Percentiles rank a stretch among this genome's conserved stretches.
Conservation (phyloP, 1,140 invertebrate genomes). For the Penaeus indicus region DNA sequence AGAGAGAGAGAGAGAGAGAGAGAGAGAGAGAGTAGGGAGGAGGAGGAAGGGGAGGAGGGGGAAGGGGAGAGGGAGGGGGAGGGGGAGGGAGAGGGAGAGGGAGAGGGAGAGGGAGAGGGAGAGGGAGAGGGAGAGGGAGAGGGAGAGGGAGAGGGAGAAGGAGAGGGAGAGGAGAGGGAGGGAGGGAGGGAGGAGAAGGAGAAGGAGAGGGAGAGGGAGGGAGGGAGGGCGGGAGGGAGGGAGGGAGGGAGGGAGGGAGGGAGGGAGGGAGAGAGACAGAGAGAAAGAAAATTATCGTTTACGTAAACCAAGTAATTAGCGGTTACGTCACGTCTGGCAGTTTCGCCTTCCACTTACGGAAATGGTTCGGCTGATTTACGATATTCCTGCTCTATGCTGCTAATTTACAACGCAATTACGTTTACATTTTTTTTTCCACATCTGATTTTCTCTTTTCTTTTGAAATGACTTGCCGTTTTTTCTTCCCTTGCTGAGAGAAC, state of each 20-base stretch:
- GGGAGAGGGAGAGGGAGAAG: not conserved
- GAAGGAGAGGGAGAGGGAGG: not conserved
- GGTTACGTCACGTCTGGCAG: too few relatives aligned
- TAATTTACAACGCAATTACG: too few relatives aligned
- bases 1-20: too few relatives aligned
- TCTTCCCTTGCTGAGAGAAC: too few relatives aligned
- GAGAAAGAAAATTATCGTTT: not conserved
- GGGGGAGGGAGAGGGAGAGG: not conserved
- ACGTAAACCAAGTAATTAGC: not conserved
- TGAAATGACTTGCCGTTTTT: too few relatives aligned
- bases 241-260: not conserved
- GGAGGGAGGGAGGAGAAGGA: not conserved
- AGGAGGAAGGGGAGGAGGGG: too few relatives aligned
- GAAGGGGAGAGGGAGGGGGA: not conserved
- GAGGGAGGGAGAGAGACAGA: not conserved
- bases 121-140: conserved; percentile 10
- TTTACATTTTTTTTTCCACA: too few relatives aligned
- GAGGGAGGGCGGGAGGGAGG: not conserved
- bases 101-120: not conserved
- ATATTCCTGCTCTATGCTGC: too few relatives aligned
- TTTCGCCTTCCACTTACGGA: too few relatives aligned
- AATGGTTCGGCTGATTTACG: too few relatives aligned
- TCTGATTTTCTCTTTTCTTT: too few relatives aligned
- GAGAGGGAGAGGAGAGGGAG: not conserved
- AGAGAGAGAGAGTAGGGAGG: not conserved